phyloP scores from a whole-genome alignment of 2,888 invertebrate genomes.

The Cabera pusaria region DNA sequence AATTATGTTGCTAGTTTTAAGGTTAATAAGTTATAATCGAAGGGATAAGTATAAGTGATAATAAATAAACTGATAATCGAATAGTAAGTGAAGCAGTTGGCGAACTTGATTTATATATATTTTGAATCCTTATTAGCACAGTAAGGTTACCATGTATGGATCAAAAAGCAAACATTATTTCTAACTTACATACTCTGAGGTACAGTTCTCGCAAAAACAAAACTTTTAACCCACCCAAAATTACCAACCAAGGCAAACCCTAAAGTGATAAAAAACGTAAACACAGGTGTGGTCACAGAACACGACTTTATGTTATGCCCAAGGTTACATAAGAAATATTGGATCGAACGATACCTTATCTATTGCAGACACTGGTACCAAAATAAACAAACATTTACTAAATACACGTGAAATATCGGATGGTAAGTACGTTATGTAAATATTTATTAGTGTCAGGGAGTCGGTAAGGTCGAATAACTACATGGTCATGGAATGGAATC shows the following conservation, averaged over 20 bases:
- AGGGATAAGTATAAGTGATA: too few species aligned
- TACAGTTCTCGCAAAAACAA: conserved; percentile 10
- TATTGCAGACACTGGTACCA: conserved; percentile 35
- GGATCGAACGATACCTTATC: conserved; percentile 47
- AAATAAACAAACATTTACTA: conserved; percentile 35
- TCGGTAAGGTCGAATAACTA: conserved; percentile 29
- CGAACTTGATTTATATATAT: too few species aligned
- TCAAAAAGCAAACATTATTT: too few species aligned
- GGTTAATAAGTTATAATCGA: too few species aligned
- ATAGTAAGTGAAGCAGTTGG: too few species aligned
- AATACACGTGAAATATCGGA: conserved; percentile 36
- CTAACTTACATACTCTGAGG: too few species aligned
- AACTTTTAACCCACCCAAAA: conserved; percentile 15
- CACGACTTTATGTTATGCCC: conserved; percentile 42
- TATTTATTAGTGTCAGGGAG: conserved; percentile 37
- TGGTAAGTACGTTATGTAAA: conserved; percentile 27
- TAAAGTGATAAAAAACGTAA: conserved; percentile 52
- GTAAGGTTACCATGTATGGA: too few species aligned
- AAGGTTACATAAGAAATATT: conserved; percentile 56
- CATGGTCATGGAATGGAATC: conserved; percentile 19
- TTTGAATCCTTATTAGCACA: too few species aligned
- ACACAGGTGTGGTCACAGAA: conserved; percentile 58
- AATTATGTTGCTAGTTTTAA: too few species aligned
- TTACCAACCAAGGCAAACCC: conserved; percentile 36
- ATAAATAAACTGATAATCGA: too few species aligned